Evolutionary conservation across 30 jellyfish, hydroid and myxozoan genomes (phyloP).

Genomic region (Cassiopea andromeda): DNA sequence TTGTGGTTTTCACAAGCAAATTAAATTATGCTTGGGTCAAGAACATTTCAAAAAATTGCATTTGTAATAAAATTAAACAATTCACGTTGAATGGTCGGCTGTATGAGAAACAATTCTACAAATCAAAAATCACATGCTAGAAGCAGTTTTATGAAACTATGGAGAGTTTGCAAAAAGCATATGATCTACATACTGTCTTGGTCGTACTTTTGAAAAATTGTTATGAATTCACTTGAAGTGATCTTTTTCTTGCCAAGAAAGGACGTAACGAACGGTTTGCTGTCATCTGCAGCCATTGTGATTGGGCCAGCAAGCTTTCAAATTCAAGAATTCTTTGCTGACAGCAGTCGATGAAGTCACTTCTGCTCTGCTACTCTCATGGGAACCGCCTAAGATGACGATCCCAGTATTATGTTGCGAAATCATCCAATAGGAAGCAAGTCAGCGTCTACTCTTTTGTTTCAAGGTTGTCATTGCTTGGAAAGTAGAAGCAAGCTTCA

Average conservation of each 20-base stretch:
- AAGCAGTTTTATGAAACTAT: no score
- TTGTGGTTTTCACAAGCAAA: no score
- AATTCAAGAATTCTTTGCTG: neutral
- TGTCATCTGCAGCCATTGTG: slow-evolving; percentile 57
- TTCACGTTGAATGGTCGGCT: no score
- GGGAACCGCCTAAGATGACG: slow-evolving; percentile 12
- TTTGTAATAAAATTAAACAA: no score
- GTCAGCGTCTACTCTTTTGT: slow-evolving; percentile 27
- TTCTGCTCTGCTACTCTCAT: neutral
- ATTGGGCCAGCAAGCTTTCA: neutral
- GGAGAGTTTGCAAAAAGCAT: neutral
- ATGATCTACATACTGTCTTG: slow-evolving; percentile 62
- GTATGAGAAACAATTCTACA: no score
- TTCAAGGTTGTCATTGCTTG: slow-evolving; percentile 10
- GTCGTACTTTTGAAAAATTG: slow-evolving; percentile 74
- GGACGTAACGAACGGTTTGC: slow-evolving; percentile 67
- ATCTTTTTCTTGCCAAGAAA: slow-evolving; percentile 80
- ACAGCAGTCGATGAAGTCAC: slow-evolving; percentile 4
- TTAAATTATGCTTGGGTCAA: no score
- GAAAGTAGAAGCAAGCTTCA: neutral
- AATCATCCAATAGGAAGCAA: slow-evolving; percentile 22
- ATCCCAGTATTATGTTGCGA: neutral
- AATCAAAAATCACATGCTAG: no score
- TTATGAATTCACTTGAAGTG: slow-evolving; percentile 79
- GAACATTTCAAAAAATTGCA: no score